Evolutionary conservation across 1,140 invertebrate genomes (phyloP).

Genomic region (Amyelois transitella): DNA sequence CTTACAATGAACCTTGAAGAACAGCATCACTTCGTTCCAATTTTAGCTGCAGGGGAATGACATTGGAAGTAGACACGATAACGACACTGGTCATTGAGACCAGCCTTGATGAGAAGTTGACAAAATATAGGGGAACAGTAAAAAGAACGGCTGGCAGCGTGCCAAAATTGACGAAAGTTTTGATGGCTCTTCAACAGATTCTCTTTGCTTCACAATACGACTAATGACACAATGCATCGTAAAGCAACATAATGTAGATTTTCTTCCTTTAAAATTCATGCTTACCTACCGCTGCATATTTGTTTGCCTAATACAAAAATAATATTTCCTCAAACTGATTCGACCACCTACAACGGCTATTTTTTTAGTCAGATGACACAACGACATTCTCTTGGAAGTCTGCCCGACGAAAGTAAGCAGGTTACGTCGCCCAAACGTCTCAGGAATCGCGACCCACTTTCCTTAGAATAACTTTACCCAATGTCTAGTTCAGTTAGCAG

Average conservation of each 20-base stretch:
- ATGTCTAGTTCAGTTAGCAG: constrained; percentile 57
- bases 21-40: constrained; percentile 2
- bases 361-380: background rate
- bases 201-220: background rate
- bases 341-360: background rate
- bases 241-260: too few relatives aligned
- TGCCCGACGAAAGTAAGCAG: constrained; percentile 23
- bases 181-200: background rate
- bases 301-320: background rate
- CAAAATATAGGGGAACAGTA: constrained; percentile 40
- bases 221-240: too few relatives aligned
- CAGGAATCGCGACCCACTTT: constrained; percentile 36
- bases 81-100: constrained; percentile 30
- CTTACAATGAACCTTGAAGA: constrained; percentile 5
- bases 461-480: constrained; percentile 29
- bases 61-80: constrained; percentile 29
- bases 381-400: constrained; percentile 24
- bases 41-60: constrained; percentile 29
- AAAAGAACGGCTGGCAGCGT: constrained; percentile 38
- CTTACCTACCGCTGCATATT: background rate
- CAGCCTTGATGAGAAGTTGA: constrained; percentile 52
- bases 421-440: constrained; percentile 18
- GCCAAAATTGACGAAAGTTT: constrained; percentile 25
- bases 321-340: background rate
- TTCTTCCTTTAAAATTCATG: background rate